Evolutionary conservation across 2,888 invertebrate genomes (phyloP).

Genomic region (Drosophila subsilvestris): DNA sequence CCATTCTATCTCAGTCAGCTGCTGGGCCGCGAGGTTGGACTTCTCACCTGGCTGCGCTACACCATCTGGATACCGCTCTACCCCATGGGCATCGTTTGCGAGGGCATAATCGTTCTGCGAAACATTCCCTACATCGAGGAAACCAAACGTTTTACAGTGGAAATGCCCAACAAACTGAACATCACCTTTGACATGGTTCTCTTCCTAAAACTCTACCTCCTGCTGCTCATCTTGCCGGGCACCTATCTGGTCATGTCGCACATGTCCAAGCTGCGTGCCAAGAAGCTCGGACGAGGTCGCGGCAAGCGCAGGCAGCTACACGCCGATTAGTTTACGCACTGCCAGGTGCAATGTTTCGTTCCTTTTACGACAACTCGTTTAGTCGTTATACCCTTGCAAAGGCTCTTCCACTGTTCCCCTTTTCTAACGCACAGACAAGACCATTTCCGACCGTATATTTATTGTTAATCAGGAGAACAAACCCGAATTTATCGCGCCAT

Average conservation of each 20-base stretch:
- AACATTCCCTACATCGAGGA: slow-evolving; percentile 96
- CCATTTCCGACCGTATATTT: background rate
- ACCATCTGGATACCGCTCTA: slow-evolving; percentile 97
- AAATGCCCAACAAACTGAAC: slow-evolving; percentile 93
- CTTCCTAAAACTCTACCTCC: slow-evolving; percentile 90
- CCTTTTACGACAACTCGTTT: background rate
- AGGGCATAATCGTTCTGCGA: slow-evolving; percentile 91
- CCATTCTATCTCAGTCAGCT: slow-evolving; percentile 95
- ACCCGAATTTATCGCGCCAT: background rate
- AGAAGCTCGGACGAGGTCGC: slow-evolving; percentile 86
- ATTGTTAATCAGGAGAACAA: background rate
- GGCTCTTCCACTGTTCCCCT: background rate
- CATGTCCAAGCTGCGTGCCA: slow-evolving; percentile 91
- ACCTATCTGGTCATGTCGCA: slow-evolving; percentile 92
- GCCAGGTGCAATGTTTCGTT: slow-evolving; percentile 7
- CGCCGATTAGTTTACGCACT: slow-evolving; percentile 29
- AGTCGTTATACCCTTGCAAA: background rate
- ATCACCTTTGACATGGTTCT: slow-evolving; percentile 93
- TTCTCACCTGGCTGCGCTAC: slow-evolving; percentile 96
- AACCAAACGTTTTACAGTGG: slow-evolving; percentile 89
- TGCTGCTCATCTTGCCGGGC: slow-evolving; percentile 90
- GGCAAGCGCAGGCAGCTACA: slow-evolving; percentile 47
- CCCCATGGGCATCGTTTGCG: slow-evolving; percentile 94
- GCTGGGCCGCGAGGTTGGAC: slow-evolving; percentile 88
- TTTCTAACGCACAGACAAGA: background rate